Evolutionary conservation across 92 coral and sea anemone genomes (phyloP).

Genomic region (Virgularia gustaviana): DNA sequence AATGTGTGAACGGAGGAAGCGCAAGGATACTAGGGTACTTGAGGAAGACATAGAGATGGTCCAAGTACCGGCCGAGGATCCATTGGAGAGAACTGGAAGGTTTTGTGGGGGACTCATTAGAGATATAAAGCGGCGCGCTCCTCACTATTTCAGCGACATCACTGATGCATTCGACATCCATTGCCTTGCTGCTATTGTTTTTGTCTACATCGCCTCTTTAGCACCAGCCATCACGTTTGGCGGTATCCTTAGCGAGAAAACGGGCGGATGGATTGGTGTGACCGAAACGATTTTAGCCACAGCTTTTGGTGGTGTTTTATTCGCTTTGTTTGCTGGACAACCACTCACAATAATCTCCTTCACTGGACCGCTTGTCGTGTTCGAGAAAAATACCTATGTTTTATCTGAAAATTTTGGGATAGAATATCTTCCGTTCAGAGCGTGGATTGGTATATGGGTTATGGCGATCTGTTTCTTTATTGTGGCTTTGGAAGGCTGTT

Average conservation of each 20-base stretch:
- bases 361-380: conserved; percentile 89
- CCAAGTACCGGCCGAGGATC: conserved; percentile 57
- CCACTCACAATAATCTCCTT: conserved; percentile 91
- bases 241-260: conserved; percentile 80
- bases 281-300: conserved; percentile 90
- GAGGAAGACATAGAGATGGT: conserved; percentile 36
- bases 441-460: conserved; percentile 99
- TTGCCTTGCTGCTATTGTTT: conserved; percentile 72
- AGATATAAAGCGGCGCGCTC: conserved; percentile 70
- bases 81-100: conserved; percentile 75
- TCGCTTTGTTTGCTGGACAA: conserved; percentile 89
- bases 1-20: conserved; percentile 54
- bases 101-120: conserved; percentile 93
- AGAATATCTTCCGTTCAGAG: conserved; percentile 92
- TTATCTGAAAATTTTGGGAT: conserved; percentile 61
- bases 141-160: conserved; percentile 72
- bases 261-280: conserved; percentile 94
- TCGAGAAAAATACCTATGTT: conserved; percentile 75
- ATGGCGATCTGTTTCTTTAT: conserved; percentile 86
- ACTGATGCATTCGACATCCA: conserved; percentile 81
- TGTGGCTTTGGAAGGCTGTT: conserved; percentile 94
- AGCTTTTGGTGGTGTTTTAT: conserved; percentile 76
- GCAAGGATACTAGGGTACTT: conserved; percentile 44
- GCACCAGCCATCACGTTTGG: conserved; percentile 97
- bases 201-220: conserved; percentile 91